Evolutionary conservation across 2,113 vertebrate species (phyloP), one percentile per base, ranked within the genome.

Genomic region (Cyprinodon brontotheroides): DNA sequence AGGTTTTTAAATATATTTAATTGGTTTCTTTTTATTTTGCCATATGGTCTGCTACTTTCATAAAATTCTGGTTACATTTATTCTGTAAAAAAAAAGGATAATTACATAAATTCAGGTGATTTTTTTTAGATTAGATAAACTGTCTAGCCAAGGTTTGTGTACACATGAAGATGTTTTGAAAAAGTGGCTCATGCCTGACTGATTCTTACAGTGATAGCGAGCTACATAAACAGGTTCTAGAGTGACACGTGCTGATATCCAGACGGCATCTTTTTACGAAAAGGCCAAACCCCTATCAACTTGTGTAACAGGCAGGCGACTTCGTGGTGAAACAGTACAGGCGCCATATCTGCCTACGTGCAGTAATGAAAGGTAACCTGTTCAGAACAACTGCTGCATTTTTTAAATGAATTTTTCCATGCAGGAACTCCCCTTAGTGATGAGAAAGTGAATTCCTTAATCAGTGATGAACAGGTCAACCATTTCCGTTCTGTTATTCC

Each of bases 1-100:
- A 57, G 17, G 5, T 14, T 38, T 61, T 22, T 14, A 6, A 12
- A 4, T 37, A 13, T 61, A 17, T 3, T 38, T 47, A 29, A 29
- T 29, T 29, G 29, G 29, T 20, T 22, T 75, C 61, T 62, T 69
- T 65, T 47, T 66, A 68, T 74, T 37, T 74, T 29, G 29, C 15
- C 20, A 2, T 9, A 45, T 20, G 2, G 43, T 48, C 3, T 38
- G 37, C 15, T 9, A 1, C 3, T 17, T 62, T 62, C 15, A 14
- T 2, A 62, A 6, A 3, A 4, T 1, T 39, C 37, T 62, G 38
- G 36, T 39, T 3, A 7, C 20, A 8, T 57, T 57, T n/a, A 57
- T 10, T 9, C 41, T 45, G 2, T 57, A 1, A n/a, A 9, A 7
- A 9, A 7, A 9, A n/a, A 57, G 50, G 5, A 61, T 37, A 36